Evolutionary conservation across 2,888 invertebrate species (phyloP), one percentile per base, ranked within the genome.

Genomic region (Euclidia mi): DNA sequence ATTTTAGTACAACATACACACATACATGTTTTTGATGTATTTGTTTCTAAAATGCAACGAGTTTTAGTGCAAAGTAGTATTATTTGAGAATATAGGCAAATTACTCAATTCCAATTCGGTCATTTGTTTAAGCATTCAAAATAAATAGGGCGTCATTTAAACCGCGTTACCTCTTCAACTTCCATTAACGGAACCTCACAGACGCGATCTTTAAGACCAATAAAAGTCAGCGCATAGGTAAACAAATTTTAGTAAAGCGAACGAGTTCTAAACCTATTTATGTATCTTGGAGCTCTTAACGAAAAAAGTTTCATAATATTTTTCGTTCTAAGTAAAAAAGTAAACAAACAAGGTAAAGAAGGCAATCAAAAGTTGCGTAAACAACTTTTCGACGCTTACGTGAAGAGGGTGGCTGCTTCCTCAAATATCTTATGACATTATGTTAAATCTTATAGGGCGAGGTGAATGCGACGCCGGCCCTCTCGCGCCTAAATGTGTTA

Each of bases 351-450:
- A 79, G 85, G 86, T 87, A 85, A 86, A 87, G 88, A 84, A 91
- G 90, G 90, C 91, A 92, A 92, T 92, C 92, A 91, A 89, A 92
- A 93, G 89, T 93, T 92, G 84, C 76, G 85, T 88, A 89, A 92
- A 90, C 87, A 90, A 91, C 87, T 89, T 91, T 87, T 83, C 81
- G 84, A 79, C 85, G 85, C 84, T 88, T 86, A 84, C 80, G 81
- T 85, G 81, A 80, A 85, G 82, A 79, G 80, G 72, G 75, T 71
- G 75, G 61, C 58, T 60, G 69, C 70, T 71, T 67, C 57, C 64
- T 56, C 65, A 79, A 86, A 84, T 83, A 81, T 79, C 78, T 81
- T 83, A 79, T 76, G 79, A 82, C 82, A 83, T 87, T 86, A 86
- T 85, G 84, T 80, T 79, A 82, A 86, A 84, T 79, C 81, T 75